Percentiles rank a stretch among this genome's conserved stretches.
Evolutionary conservation across 2,888 invertebrate genomes (phyloP).

Genomic region (Athripsodes cinereus): DNA sequence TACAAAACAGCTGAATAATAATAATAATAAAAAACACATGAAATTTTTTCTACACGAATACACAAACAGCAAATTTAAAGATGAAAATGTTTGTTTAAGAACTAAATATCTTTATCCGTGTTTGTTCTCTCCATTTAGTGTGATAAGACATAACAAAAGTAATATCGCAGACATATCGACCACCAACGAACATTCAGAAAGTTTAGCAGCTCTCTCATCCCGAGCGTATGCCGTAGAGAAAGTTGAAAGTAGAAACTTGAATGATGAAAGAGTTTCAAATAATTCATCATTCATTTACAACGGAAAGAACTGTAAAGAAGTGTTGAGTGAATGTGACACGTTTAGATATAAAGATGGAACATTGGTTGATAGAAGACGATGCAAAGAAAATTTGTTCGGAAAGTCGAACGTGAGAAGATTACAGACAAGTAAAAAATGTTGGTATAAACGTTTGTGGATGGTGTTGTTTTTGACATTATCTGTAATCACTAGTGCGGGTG

Average conservation of each 20-base stretch:
- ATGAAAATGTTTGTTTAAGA: slow-evolving; percentile 8
- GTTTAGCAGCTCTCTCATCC: neutral
- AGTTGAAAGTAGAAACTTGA: neutral
- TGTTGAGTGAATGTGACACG: neutral
- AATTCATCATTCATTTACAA: no score
- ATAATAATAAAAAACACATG: slow-evolving; percentile 10
- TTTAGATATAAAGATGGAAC: neutral
- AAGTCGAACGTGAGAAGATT: neutral
- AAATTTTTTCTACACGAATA: slow-evolving; percentile 10
- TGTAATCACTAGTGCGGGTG: slow-evolving; percentile 43
- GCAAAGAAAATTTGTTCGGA: neutral
- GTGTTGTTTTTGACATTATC: slow-evolving; percentile 53
- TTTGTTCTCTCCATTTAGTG: neutral
- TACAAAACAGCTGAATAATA: slow-evolving; percentile 6
- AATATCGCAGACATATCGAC: slow-evolving; percentile 7
- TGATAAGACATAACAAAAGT: neutral
- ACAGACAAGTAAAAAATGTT: neutral
- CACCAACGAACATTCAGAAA: neutral
- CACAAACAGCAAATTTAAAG: slow-evolving; percentile 9
- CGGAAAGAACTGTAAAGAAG: neutral
- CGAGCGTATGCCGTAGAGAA: neutral
- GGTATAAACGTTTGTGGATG: slow-evolving; percentile 35
- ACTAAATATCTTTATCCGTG: slow-evolving; percentile 9
- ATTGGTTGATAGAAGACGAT: neutral
- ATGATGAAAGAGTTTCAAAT: no score